Evolutionary conservation across 2,797 vertebrate genomes (phyloP).

Genomic region (Eidolon dupreanum): DNA sequence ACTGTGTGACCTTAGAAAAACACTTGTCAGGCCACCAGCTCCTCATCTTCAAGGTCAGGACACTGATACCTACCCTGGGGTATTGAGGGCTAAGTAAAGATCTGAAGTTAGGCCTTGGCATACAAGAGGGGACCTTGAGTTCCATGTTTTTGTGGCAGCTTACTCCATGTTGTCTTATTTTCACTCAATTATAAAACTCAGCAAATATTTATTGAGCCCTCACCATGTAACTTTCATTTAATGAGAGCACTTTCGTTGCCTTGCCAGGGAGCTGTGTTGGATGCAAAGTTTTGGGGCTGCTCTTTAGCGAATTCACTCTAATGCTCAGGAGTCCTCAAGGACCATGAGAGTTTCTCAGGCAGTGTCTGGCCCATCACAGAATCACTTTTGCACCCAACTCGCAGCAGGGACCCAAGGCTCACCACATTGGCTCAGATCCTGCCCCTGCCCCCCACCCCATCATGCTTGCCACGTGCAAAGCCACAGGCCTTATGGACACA

Average conservation of each 20-base stretch:
- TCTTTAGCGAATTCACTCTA: neutral
- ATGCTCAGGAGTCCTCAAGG: neutral
- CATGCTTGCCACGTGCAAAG: neutral
- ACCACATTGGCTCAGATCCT: neutral
- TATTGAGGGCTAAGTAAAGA: neutral
- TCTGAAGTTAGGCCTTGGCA: neutral
- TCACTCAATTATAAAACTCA: neutral
- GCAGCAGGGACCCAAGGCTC: neutral
- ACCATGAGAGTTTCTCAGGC: neutral
- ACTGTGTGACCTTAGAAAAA: neutral
- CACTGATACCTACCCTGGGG: neutral
- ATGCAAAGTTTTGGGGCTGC: conserved; percentile 48
- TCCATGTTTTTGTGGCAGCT: neutral
- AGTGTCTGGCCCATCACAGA: neutral
- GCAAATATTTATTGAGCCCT: neutral
- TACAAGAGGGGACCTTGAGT: neutral
- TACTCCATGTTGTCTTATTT: neutral
- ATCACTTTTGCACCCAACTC: neutral
- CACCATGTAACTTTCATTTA: neutral
- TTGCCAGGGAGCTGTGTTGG: conserved; percentile 5
- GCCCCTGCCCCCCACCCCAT: no score
- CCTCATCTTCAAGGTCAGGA: neutral
- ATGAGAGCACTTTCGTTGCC: neutral
- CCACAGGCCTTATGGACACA: neutral
- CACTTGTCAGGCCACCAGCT: neutral